Evolutionary conservation across 2,888 invertebrate genomes (phyloP), one percentile per base, ranked within the genome.

Genomic region (Drosophila conformis): DNA sequence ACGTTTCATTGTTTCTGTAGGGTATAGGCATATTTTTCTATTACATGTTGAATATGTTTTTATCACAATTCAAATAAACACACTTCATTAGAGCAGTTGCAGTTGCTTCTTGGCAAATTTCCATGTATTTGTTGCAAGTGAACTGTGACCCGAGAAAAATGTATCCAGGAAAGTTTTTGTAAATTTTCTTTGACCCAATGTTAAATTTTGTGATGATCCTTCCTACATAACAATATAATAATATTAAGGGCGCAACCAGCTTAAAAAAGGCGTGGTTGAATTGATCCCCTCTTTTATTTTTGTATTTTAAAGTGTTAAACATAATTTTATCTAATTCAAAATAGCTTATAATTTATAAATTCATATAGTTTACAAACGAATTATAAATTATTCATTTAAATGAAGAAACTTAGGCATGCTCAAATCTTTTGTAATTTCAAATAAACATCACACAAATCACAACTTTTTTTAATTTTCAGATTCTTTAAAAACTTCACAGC

Each of bases 1-100:
- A 65, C 60, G 61, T 64, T 75, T 69, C 54, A 56, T 76, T 80
- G 74, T 83, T 87, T 71, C 46, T 79, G 69, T 38, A n/a, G 56
- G 58, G 46, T 61, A 63, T 79, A 77, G 52, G 62, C 75, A 62
- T 57, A 54, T 56, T 69, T 60, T 81, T 81, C 56, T 67, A 63
- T 64, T 76, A 40, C 36, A 72, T 64, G 82, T 70, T 69, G 40
- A 68, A 57, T 82, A 58, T 75, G 71, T 40, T 62, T 67, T 54
- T 66, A 68, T 21, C 21, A 8, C 18, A 27, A 56, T 51, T 58
- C 31, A 46, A 69, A 62, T 73, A 74, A 53, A 69, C 15, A 51
- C 25, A 31, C 4, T 54, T 48, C 29, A 54, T 71, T 52, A 15
- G 3, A 33, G 1, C 42, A 46, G 29, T 31, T 15, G 3, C 36